Evolutionary conservation across 2,113 vertebrate genomes (phyloP).

Genomic region (Nibea coibor): DNA sequence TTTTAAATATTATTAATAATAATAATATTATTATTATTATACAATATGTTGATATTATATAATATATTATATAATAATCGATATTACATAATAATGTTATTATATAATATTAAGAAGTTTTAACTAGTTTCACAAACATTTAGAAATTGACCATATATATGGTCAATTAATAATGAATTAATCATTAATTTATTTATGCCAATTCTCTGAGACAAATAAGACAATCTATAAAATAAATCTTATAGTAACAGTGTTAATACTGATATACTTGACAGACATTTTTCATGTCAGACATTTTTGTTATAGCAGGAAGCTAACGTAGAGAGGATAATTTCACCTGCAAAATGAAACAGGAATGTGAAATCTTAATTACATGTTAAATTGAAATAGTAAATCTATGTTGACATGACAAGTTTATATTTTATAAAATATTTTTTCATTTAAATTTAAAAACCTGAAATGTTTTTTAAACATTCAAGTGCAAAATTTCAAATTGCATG

Average conservation of each 20-base stretch:
- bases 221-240: too few relatives aligned
- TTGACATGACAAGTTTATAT: neutral
- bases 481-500: neutral
- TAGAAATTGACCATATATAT: too few relatives aligned
- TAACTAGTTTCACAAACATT: neutral
- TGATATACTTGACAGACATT: neutral
- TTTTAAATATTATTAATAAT: neutral
- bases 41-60: too few relatives aligned
- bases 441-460: neutral
- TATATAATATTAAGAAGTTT: neutral
- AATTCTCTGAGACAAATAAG: too few relatives aligned
- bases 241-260: neutral
- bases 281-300: neutral
- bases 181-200: too few relatives aligned
- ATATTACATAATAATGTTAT: too few relatives aligned
- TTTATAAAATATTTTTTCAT: neutral
- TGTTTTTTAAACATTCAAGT: neutral
- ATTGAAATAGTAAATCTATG: neutral
- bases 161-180: too few relatives aligned
- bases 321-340: neutral
- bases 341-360: neutral
- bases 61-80: too few relatives aligned
- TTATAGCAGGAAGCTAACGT: neutral
- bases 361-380: neutral
- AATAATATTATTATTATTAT: too few relatives aligned